phyloP scores from a whole-genome alignment of 92 coral and sea anemone genomes.

The Diadumene lineata region DNA sequence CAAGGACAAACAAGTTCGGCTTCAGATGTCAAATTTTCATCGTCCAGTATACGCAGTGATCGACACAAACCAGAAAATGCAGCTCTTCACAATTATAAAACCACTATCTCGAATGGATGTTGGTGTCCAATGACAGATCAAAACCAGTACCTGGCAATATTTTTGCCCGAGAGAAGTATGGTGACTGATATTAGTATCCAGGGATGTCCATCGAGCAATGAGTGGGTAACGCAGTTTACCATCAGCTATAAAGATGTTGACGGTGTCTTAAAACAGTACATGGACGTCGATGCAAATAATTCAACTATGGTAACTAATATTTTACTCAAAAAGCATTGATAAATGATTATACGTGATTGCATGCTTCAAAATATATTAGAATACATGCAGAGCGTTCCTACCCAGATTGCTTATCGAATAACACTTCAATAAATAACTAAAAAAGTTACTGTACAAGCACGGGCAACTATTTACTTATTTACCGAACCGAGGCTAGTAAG shows the following conservation, averaged over 20 bases:
- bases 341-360: too few relatives aligned
- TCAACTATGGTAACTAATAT: background rate
- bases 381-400: too few relatives aligned
- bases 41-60: conserved; percentile 6
- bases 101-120: conserved; percentile 13
- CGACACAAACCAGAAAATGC: background rate
- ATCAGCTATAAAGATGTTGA: conserved; percentile 2
- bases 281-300: background rate
- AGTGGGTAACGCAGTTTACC: conserved; percentile 17
- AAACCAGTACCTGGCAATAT: background rate
- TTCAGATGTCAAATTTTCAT: background rate
- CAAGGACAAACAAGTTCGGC: background rate
- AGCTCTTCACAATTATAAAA: background rate
- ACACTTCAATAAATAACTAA: too few relatives aligned
- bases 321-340: too few relatives aligned
- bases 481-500: too few relatives aligned
- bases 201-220: conserved; percentile 21
- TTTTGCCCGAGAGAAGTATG: conserved; percentile 13
- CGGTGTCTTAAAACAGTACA: background rate
- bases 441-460: too few relatives aligned
- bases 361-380: too few relatives aligned
- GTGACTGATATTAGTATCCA: conserved; percentile 27
- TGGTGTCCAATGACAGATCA: conserved; percentile 18
- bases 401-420: too few relatives aligned
- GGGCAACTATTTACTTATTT: too few relatives aligned